phyloP scores from a whole-genome alignment of 2,797 vertebrate species.

The Apodemus agrarius region DNA sequence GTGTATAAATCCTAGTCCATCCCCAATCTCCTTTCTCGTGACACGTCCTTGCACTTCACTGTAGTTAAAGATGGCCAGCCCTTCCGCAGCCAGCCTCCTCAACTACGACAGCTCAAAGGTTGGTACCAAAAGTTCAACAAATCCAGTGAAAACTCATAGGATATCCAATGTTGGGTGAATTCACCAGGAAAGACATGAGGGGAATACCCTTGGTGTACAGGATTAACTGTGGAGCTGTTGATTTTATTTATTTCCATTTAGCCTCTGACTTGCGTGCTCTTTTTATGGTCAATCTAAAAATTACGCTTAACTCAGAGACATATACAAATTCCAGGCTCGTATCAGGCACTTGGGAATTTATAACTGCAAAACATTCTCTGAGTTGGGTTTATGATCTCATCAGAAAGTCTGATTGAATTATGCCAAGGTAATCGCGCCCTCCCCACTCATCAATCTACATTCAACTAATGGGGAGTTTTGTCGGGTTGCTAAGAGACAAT shows the following conservation, averaged over 20 bases:
- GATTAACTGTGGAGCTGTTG: background rate
- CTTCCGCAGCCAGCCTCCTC: background rate
- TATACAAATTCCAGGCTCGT: constrained; percentile 83
- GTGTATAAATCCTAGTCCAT: background rate
- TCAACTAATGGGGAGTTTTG: constrained; percentile 85
- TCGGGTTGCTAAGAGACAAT: constrained; percentile 85
- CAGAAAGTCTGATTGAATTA: constrained; percentile 86
- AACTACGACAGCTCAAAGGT: background rate
- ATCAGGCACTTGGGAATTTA: constrained; percentile 78
- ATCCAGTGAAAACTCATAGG: constrained; percentile 19
- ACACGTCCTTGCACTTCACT: background rate
- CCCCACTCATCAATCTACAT: constrained; percentile 84
- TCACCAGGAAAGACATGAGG: constrained; percentile 32
- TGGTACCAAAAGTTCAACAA: constrained; percentile 7
- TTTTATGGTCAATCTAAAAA: constrained; percentile 84
- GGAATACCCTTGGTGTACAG: constrained; percentile 20
- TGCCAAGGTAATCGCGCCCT: constrained; percentile 82
- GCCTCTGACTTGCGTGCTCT: constrained; percentile 51
- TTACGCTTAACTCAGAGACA: constrained; percentile 83
- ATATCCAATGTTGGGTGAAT: background rate
- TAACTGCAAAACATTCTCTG: constrained; percentile 82
- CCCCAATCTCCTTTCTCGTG: background rate
- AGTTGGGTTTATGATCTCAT: constrained; percentile 84
- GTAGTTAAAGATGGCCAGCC: background rate
- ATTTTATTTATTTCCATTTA: constrained; percentile 62